phyloP scores from a whole-genome alignment of 2,797 vertebrate species.

The Spea hammondii region DNA sequence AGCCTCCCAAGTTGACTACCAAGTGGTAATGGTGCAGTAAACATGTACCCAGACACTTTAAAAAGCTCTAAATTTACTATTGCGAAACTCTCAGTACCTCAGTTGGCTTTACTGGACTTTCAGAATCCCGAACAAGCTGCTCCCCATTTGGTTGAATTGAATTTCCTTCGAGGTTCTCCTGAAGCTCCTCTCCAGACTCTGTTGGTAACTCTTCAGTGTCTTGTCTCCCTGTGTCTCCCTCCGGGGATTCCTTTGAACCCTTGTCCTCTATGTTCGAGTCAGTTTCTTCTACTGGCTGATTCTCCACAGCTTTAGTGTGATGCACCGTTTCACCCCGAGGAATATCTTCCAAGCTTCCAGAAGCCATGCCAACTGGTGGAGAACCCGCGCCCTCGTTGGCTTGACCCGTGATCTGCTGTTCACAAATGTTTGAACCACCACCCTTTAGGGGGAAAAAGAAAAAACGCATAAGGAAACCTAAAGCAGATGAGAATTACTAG shows the following conservation, averaged over 20 bases:
- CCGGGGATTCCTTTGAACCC: background rate
- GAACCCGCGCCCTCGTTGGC: background rate
- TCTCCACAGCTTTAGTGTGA: background rate
- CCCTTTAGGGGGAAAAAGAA: background rate
- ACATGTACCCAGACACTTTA: too few relatives aligned
- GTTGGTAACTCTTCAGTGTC: background rate
- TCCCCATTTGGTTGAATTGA: background rate
- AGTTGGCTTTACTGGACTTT: too few relatives aligned
- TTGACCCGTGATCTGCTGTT: background rate
- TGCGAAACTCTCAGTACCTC: too few relatives aligned
- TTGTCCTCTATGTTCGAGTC: background rate
- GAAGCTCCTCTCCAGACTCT: background rate
- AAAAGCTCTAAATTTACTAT: too few relatives aligned
- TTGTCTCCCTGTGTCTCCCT: background rate
- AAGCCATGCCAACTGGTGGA: background rate
- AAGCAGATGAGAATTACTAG: too few relatives aligned
- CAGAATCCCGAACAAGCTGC: background rate
- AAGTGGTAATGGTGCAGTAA: too few relatives aligned
- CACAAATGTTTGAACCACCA: background rate
- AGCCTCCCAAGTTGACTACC: too few relatives aligned
- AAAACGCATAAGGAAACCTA: too few relatives aligned
- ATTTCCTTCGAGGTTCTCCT: background rate
- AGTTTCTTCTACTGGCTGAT: background rate
- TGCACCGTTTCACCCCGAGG: background rate
- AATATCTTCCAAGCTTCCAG: background rate